Evolutionary conservation across 2,113 vertebrate genomes (phyloP), one percentile per base, ranked within the genome.

Genomic region (Dicaeum eximium): DNA sequence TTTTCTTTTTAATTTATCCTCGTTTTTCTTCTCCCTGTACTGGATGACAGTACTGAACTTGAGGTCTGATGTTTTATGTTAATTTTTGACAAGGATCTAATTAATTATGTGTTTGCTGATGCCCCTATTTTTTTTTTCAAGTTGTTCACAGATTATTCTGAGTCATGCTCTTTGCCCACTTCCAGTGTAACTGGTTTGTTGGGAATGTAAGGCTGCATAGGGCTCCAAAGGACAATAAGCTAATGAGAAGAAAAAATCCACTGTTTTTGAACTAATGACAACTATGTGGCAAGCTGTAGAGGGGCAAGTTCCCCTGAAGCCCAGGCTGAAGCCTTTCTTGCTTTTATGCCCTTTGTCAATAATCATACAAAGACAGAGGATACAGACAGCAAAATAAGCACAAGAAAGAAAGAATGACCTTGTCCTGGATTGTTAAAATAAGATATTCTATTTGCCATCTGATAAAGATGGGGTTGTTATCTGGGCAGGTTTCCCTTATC

Each of bases 201-300:
- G 21, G 22, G 15, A 11, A 35, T 48, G 9, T 61, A 54, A 77
- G 42, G 37, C 3, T 0, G 0, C 22, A 48, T 7, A 23, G 4
- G 21, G 20, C 8, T 84, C 25, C 15, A 84, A 66, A 81, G 18
- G 25, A 1, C 7, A 67, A 60, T 20, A 75, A 72, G 42, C 22
- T 56, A 47, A 47, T 8, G 3, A 84, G 9, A 58, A 23, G 7
- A 16, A 42, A 80, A 90, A 78, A 38, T n/a, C 9, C 47, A 67
- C 8, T 51, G 13, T 15, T 60, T 92, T 72, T 69, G 54, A 91
- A 24, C 23, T 15, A 77, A 30, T 8, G 48, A 20, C 1, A 1
- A 15, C 27, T 60, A 75, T 13, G 7, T 30, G 56, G 35, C 13
- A 81, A 65, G 18, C 15, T 44, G 14, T 33, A 67, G 77, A 23